Evolutionary conservation across 2,888 invertebrate genomes (phyloP), one percentile per base, ranked within the genome.

Genomic region (Sinopyrophorus schimmeli): DNA sequence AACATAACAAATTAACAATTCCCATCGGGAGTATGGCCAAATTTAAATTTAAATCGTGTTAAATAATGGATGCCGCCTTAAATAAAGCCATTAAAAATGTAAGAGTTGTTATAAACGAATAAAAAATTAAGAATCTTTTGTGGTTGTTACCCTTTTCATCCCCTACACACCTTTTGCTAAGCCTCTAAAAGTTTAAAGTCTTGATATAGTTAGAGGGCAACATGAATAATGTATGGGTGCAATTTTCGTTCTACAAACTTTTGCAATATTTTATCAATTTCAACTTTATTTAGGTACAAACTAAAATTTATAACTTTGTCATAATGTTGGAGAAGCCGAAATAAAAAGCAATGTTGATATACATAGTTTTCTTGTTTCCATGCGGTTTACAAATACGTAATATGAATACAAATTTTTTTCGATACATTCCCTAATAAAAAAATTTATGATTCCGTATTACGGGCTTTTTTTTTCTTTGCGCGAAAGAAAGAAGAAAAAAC

Each of bases 211-310:
- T 72, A 71, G 68, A 70, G 67, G 64, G 58, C 64, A 66, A 68
- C 70, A 74, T 74, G 74, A 74, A 74, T 74, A 74, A 74, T 74
- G 74, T 73, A 74, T 74, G 69, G 71, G 72, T 74, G 74, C 74
- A 74, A 74, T 74, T 74, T 74, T 74, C 74, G 71, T 72, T 70
- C 72, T 67, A 69, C 70, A 72, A 74, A 74, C 73, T 74, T 74
- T 68, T 59, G 74, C 73, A 71, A 74, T 74, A 74, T 74, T 74
- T 74, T 74, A 74, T 74, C 74, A 74, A 74, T 74, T 74, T 73
- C 69, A 72, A 74, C 73, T 74, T 74, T 74, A 74, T 74, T 74
- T 74, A 74, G 73, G 74, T 74, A 73, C 73, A 74, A 74, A 74
- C 73, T 73, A 70, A 70, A 74, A 74, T 74, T 73, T 74, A 74